phyloP scores from a whole-genome alignment of 2,888 invertebrate species.

The Drosophila kanekoi region DNA sequence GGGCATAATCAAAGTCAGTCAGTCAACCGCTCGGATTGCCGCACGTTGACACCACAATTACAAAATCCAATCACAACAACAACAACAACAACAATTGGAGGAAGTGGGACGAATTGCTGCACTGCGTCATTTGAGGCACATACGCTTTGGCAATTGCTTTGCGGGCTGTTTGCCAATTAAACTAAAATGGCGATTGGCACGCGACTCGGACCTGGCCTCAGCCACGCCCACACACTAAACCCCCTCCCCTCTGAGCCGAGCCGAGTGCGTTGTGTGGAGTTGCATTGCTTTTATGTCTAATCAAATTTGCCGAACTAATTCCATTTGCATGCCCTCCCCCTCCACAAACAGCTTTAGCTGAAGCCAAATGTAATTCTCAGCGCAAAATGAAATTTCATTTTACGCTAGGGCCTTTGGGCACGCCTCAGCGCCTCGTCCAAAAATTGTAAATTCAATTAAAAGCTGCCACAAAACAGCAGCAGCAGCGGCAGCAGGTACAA shows the following conservation, averaged over 20 bases:
- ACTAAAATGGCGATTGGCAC: slow-evolving; percentile 69
- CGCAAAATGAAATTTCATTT: slow-evolving; percentile 2
- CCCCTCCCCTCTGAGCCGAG: background rate
- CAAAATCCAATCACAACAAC: slow-evolving; percentile 37
- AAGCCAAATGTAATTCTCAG: slow-evolving; percentile 48
- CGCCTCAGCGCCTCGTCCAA: slow-evolving; percentile 13
- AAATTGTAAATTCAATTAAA: slow-evolving; percentile 76
- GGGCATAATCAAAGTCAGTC: slow-evolving; percentile 38
- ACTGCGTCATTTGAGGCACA: slow-evolving; percentile 62
- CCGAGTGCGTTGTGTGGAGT: background rate
- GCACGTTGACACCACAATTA: slow-evolving; percentile 60
- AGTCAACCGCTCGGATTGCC: slow-evolving; percentile 30
- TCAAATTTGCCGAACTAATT: slow-evolving; percentile 65
- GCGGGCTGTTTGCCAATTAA: slow-evolving; percentile 60
- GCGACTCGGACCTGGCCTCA: slow-evolving; percentile 49
- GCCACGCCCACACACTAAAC: slow-evolving; percentile 3
- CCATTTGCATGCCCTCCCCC: slow-evolving; percentile 38
- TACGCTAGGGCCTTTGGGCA: slow-evolving; percentile 38
- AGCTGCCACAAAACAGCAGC: slow-evolving; percentile 27
- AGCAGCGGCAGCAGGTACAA: slow-evolving; percentile 12
- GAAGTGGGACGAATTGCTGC: slow-evolving; percentile 38
- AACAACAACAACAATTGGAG: slow-evolving; percentile 12
- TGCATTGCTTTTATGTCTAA: slow-evolving; percentile 48
- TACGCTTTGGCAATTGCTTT: slow-evolving; percentile 23
- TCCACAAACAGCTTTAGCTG: slow-evolving; percentile 5